Evolutionary conservation across 2,113 vertebrate species (phyloP), one percentile per base, ranked within the genome.

Genomic region (Lutjanus erythropterus): DNA sequence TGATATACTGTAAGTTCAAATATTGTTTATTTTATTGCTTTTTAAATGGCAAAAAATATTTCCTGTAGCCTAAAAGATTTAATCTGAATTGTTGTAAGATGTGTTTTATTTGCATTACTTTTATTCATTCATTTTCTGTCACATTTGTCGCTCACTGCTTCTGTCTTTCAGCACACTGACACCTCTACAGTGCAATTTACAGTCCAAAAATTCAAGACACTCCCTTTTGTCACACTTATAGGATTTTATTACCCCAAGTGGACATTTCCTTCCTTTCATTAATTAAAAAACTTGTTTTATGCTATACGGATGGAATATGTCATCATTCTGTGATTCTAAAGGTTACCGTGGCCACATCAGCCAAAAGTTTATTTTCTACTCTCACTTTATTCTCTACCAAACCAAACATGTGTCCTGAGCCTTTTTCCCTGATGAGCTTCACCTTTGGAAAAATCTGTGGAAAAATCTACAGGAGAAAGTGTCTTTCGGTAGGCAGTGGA

Each of bases 221-320:
- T 60, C 53, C 46, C 9, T 37, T 39, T 31, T 35, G 33, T 65
- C 59, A 64, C 58, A 64, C 53, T 49, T 15, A 29, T 4, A 15
- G 18, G 6, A 31, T 56, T 78, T 72, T 47, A 73, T 73, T 15
- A 52, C 29, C 4, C 31, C 15, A 31, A 68, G 62, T 49, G 42
- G 72, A 39, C 10, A 50, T 64, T 73, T 78, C 78, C 78, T 56
- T 67, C 77, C 47, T 47, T 80, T 60, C 69, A 58, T 68, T 68
- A 49, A 77, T 72, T 56, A 64, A 64, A 58, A n/a, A 46, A 23
- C 9, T 3, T 56, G 47, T 74, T 65, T 64, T 37, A 62, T 44
- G 56, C 39, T 55, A 6, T 12, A 42, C 56, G 33, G n/a, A n/a
- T 41, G 41, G 21, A 55, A 21, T 66, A 77, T 8, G 16, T 68